Conservation (phyloP, 2,888 invertebrate species). For the Agrochola lychnidis region DNA sequence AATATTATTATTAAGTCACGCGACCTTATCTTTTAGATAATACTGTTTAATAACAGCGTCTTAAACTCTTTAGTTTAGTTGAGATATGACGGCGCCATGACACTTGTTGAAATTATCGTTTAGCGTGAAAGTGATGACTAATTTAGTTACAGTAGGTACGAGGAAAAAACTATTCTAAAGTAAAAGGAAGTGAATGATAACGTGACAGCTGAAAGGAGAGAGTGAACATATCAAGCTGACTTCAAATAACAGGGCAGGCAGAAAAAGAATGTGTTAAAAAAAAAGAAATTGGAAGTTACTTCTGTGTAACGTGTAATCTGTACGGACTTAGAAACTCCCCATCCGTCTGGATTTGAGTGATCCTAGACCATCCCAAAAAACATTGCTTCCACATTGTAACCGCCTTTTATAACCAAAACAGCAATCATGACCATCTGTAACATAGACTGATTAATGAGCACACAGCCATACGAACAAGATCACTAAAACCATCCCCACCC, state of each 20-base stretch:
- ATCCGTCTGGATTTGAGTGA: not conserved
- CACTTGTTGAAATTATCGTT: not conserved
- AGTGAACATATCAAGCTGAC: too few relatives aligned
- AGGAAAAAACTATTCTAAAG: not conserved
- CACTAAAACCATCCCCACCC: constrained; percentile 33
- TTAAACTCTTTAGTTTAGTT: not conserved
- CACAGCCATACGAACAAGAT: constrained; percentile 14
- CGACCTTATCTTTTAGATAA: constrained; percentile 40
- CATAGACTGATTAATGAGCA: constrained; percentile 36
- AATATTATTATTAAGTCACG: constrained; percentile 11
- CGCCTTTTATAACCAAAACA: constrained; percentile 21
- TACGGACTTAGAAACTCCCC: not conserved
- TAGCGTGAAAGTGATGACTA: not conserved
- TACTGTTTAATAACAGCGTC: constrained; percentile 21
- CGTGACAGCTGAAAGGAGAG: too few relatives aligned
- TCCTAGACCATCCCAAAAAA: not conserved
- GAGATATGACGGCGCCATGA: constrained; percentile 36
- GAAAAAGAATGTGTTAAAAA: not conserved
- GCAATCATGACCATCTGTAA: constrained; percentile 30
- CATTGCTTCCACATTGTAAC: not conserved
- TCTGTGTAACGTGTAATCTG: not conserved
- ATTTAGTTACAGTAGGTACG: not conserved
- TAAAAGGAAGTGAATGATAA: not conserved
- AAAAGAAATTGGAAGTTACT: not conserved
- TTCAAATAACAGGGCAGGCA: not conserved